Conservation (phyloP, 2,113 vertebrate genomes). For the Noctilio leporinus region DNA sequence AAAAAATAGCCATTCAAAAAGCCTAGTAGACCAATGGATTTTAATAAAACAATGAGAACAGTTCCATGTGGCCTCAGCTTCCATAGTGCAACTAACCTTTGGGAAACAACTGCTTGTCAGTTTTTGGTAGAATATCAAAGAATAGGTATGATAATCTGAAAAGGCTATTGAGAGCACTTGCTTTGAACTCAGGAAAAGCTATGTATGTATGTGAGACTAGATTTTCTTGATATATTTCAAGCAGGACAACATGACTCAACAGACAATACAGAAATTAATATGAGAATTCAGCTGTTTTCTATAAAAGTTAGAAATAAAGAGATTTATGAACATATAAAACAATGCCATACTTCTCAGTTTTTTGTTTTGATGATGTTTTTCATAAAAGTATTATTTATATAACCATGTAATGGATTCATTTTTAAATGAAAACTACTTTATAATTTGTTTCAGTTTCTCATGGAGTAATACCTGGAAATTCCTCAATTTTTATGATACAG, state of each 20-base stretch:
- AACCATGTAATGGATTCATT: neutral
- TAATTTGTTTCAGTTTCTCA: neutral
- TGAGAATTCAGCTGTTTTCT: neutral
- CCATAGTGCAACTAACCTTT: neutral
- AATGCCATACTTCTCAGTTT: neutral
- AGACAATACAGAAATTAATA: neutral
- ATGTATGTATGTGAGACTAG: neutral
- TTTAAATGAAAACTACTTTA: neutral
- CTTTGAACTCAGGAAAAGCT: neutral
- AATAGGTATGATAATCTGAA: neutral
- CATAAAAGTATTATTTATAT: neutral
- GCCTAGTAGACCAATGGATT: neutral
- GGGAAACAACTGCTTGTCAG: neutral
- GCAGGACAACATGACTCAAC: neutral
- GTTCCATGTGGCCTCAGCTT: neutral
- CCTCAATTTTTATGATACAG: neutral
- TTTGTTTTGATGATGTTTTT: neutral
- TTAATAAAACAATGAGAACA: neutral
- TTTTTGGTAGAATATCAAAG: neutral
- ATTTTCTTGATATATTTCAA: neutral
- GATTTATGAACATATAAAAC: neutral
- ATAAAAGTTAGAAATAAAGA: neutral
- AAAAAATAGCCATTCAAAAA: neutral
- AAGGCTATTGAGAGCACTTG: neutral
- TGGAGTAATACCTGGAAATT: neutral